A percentile compares a stretch with the other conserved stretches of the same genome.
Evolutionary conservation across 2,888 invertebrate species (phyloP).

Genomic region (Zygothrica quintamaculata): DNA sequence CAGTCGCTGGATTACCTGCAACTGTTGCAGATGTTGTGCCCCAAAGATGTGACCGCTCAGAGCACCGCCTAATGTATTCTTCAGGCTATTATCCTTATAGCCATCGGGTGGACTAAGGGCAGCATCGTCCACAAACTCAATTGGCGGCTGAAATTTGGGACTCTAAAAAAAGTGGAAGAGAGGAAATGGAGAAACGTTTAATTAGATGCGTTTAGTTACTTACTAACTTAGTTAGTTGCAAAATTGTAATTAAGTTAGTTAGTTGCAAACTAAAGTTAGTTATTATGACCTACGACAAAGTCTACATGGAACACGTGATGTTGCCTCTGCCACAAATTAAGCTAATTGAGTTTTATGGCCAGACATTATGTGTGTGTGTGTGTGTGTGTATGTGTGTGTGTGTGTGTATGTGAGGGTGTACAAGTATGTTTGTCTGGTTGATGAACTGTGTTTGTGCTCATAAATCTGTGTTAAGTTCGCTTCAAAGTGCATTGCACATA

Average conservation of each 20-base stretch:
- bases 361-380: constrained; percentile 24
- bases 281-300: too few relatives aligned
- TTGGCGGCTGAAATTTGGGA: constrained; percentile 88
- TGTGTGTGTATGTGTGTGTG: neutral
- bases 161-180: constrained; percentile 80
- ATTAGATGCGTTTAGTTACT: neutral
- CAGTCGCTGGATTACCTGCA: constrained; percentile 88
- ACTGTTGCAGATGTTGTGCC: constrained; percentile 87
- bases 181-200: constrained; percentile 1
- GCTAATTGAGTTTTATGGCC: constrained; percentile 65
- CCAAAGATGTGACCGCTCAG: constrained; percentile 88
- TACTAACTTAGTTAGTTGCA: constrained; percentile 1
- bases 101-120: constrained; percentile 96
- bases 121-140: constrained; percentile 91
- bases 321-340: constrained; percentile 52
- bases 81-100: constrained; percentile 93
- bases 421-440: constrained; percentile 20
- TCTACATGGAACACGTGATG: constrained; percentile 18
- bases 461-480: constrained; percentile 47
- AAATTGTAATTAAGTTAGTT: constrained; percentile 14
- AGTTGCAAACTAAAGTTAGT: constrained; percentile 30
- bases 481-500: constrained; percentile 6
- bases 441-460: constrained; percentile 36
- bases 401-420: neutral
- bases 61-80: constrained; percentile 86